Conservation (phyloP, 2,888 invertebrate species). For the Apamea epomidion region DNA sequence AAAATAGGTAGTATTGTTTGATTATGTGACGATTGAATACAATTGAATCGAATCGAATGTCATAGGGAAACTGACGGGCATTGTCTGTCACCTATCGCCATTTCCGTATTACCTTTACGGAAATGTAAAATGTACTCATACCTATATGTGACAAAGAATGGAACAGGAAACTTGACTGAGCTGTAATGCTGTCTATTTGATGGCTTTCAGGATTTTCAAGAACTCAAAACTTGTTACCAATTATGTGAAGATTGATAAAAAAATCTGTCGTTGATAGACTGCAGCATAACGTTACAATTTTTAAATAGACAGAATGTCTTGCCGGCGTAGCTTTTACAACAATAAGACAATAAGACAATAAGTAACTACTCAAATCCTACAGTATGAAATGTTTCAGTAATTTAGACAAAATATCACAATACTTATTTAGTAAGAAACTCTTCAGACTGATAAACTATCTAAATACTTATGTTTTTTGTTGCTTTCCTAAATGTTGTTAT, state of each 20-base stretch:
- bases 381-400: not conserved
- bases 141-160: not conserved
- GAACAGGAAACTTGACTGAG: not conserved
- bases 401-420: not conserved
- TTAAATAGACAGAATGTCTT: not conserved
- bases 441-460: not conserved
- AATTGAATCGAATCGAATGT: not conserved
- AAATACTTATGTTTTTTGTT: not conserved
- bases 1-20: not conserved
- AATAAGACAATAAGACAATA: not conserved
- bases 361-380: not conserved
- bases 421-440: not conserved
- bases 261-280: not conserved
- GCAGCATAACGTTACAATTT: not conserved
- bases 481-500: not conserved
- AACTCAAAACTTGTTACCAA: not conserved
- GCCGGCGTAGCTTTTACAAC: not conserved
- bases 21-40: not conserved
- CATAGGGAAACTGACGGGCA: not conserved
- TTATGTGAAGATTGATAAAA: not conserved
- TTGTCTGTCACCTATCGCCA: not conserved
- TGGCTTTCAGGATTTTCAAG: not conserved
- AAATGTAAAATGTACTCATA: constrained; percentile 1
- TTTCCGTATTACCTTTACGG: not conserved
- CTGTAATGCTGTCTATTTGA: not conserved